A percentile compares a stretch with the other conserved stretches of the same genome.
Evolutionary conservation across 1,140 invertebrate species (phyloP).

Genomic region (Drosophila sp.): DNA sequence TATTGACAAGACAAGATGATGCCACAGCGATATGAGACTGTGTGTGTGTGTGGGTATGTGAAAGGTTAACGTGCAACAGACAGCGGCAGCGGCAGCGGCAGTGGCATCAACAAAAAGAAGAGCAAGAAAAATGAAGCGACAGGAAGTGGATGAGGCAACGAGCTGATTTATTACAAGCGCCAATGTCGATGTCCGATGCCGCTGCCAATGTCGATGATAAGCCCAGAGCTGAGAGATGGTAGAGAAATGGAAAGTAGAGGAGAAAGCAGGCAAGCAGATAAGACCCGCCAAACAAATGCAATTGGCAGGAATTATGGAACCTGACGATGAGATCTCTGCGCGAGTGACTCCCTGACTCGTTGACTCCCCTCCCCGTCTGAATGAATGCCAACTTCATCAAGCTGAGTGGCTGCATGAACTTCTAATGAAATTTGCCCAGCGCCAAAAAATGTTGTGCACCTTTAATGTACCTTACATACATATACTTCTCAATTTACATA

Average conservation of each 20-base stretch:
- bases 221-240: slow-evolving; percentile 34
- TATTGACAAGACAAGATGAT: slow-evolving; percentile 77
- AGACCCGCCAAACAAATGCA: slow-evolving; percentile 66
- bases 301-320: slow-evolving; percentile 69
- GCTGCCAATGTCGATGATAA: slow-evolving; percentile 50
- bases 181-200: slow-evolving; percentile 47
- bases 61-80: slow-evolving; percentile 56
- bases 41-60: slow-evolving; percentile 25
- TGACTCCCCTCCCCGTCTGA: too few species aligned
- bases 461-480: slow-evolving; percentile 45
- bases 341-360: background rate
- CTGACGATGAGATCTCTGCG: slow-evolving; percentile 43
- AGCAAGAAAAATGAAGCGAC: slow-evolving; percentile 30
- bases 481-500: slow-evolving; percentile 56
- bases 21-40: slow-evolving; percentile 25
- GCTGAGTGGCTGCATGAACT: slow-evolving; percentile 61
- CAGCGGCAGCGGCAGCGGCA: too few species aligned
- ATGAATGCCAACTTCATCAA: slow-evolving; percentile 57
- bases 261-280: slow-evolving; percentile 40
- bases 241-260: background rate
- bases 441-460: slow-evolving; percentile 26
- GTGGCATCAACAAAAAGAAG: background rate
- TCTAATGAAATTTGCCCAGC: slow-evolving; percentile 66
- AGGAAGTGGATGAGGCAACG: slow-evolving; percentile 43
- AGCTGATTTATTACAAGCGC: slow-evolving; percentile 73